Evolutionary conservation across 2,113 vertebrate genomes (phyloP), one percentile per base, ranked within the genome.

Genomic region (Anoura caudifer): DNA sequence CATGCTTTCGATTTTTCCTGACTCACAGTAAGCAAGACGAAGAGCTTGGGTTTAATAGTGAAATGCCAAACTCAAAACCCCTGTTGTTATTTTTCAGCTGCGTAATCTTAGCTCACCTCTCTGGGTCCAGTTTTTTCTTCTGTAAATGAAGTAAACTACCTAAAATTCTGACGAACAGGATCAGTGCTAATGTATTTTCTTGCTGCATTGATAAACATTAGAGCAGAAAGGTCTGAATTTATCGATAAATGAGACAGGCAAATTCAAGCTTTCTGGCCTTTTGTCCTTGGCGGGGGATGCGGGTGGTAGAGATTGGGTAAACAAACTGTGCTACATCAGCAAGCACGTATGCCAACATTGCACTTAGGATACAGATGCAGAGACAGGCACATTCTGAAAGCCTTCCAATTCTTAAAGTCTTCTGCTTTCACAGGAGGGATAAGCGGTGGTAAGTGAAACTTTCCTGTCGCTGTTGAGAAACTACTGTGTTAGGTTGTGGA

Each of bases 361-460:
- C 82, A 96, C 95, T 97, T 93, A 88, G 3, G 1, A 59, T 83
- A 75, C 63, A 96, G 94, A 92, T 72, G 28, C 0, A 5, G 88
- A 97, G 88, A 93, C 73, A 83, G 85, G 31, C 45, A 61, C 33
- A 81, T 38, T 86, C 83, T 94, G 93, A 96, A 95, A 96, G 80
- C 13, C 15, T 65, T 94, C 88, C 91, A 94, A 63, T 59, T 67
- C 45, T 83, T 33, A 50, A 76, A 52, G 19, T 91, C 63, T 90
- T 70, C 6, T 79, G 41, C 36, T 90, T 96, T 93, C 63, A 75
- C 69, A 77, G 36, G 13, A 90, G 43, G 19, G 22, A 81, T 79
- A 69, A 75, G 28, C 92, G 43, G 50, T 22, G 54, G 59, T 26
- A 69, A 79, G 45, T 56, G 61, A 88, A 59, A 85, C 14, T 24